Conservation (phyloP, 2,113 vertebrate species). For the Cyprinodon brontotheroides region DNA sequence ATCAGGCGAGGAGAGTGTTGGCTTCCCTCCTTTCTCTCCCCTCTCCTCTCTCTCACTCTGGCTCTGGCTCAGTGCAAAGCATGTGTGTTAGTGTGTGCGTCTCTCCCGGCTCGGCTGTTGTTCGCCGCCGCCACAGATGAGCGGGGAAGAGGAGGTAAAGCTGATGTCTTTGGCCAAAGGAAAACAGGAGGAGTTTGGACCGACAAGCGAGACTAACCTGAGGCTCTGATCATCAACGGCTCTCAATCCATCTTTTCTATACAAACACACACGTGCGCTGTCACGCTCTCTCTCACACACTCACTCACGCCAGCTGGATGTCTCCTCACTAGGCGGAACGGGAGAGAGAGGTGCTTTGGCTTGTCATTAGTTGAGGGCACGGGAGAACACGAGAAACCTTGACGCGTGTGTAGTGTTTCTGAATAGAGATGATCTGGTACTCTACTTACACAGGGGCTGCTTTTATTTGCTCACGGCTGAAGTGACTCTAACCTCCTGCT, state of each 20-base stretch:
- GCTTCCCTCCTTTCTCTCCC: constrained; percentile 32
- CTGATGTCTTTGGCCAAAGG: constrained; percentile 68
- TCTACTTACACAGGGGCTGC: constrained; percentile 53
- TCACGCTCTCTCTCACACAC: constrained; percentile 59
- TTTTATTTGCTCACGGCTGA: constrained; percentile 64
- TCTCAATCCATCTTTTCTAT: constrained; percentile 37
- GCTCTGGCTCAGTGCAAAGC: constrained; percentile 60
- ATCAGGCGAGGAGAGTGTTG: constrained; percentile 53
- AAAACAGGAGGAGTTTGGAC: constrained; percentile 72
- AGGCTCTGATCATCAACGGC: constrained; percentile 55
- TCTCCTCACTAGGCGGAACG: constrained; percentile 73
- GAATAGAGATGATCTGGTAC: constrained; percentile 54
- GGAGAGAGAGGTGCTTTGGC: constrained; percentile 75
- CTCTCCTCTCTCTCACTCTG: constrained; percentile 8
- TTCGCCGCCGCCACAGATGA: constrained; percentile 72
- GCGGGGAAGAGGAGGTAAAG: constrained; percentile 69
- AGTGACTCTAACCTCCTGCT: constrained; percentile 65
- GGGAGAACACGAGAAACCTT: constrained; percentile 51
- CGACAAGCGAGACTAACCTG: constrained; percentile 54
- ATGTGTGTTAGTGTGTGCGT: constrained; percentile 68
- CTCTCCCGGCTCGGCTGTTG: constrained; percentile 67
- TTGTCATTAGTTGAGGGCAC: constrained; percentile 66
- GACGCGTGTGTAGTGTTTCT: constrained; percentile 33
- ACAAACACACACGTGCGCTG: constrained; percentile 49
- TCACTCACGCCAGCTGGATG: constrained; percentile 67